Conservation (phyloP, 2,113 vertebrate genomes). For the Puntigrus tetrazona region DNA sequence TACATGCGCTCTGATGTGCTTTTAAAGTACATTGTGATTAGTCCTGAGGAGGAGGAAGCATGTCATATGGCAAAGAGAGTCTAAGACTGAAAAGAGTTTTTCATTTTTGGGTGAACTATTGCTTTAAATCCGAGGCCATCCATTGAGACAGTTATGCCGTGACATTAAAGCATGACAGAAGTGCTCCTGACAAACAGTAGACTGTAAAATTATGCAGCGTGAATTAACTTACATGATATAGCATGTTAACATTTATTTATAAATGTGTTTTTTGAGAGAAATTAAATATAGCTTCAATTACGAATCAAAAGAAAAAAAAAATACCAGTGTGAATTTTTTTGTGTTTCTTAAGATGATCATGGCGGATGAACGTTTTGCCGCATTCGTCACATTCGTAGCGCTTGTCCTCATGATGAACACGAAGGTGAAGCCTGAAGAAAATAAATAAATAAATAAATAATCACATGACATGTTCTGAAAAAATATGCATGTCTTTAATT, state of each 20-base stretch:
- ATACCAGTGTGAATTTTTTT: slow-evolving; percentile 97
- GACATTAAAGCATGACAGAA: background rate
- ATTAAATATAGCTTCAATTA: too few relatives aligned
- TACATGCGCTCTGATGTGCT: background rate
- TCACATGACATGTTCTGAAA: background rate
- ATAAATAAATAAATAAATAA: background rate
- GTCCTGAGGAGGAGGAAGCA: background rate
- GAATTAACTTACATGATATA: background rate
- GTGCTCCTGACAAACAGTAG: background rate
- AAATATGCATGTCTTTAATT: background rate
- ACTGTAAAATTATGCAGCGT: background rate
- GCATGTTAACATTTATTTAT: background rate
- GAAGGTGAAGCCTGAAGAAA: slow-evolving; percentile 84
- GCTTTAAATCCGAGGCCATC: background rate
- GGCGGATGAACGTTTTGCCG: slow-evolving; percentile 96
- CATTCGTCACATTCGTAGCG: slow-evolving; percentile 97
- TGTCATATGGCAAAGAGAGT: background rate
- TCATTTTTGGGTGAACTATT: background rate
- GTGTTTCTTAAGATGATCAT: slow-evolving; percentile 98
- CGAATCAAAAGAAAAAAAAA: background rate
- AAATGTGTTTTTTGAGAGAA: too few relatives aligned
- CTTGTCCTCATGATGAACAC: slow-evolving; percentile 96
- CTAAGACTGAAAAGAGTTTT: background rate
- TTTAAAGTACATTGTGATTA: background rate
- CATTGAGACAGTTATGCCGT: background rate